Conservation (phyloP, 2,113 vertebrate genomes). For the Myodes glareolus region DNA sequence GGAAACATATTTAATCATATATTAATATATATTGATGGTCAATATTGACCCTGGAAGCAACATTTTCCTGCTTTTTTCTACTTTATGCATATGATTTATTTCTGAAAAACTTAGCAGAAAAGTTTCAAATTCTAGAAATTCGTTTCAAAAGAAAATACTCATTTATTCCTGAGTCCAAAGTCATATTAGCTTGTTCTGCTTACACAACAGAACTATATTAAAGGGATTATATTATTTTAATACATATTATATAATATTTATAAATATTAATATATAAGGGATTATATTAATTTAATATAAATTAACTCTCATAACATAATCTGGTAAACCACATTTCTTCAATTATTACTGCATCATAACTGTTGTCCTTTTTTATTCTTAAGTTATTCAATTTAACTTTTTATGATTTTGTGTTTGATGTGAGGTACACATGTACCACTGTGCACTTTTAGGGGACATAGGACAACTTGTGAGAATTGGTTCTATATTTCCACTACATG, state of each 20-base stretch:
- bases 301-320: background rate
- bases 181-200: background rate
- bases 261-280: no score
- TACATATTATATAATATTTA: background rate
- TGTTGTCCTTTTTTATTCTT: background rate
- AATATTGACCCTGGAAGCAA: background rate
- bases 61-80: background rate
- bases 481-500: no score
- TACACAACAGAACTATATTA: background rate
- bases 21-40: background rate
- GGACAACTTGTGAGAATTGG: background rate
- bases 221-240: conserved; percentile 3
- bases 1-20: background rate
- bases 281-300: conserved; percentile 5
- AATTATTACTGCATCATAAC: conserved; percentile 12
- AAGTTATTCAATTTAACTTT: background rate
- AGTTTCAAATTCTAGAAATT: background rate
- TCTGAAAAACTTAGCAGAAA: background rate
- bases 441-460: no score
- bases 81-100: background rate
- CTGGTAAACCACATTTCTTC: conserved; percentile 34
- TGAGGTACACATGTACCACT: no score
- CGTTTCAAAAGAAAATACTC: background rate
- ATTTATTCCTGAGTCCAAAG: background rate
- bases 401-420: background rate